Evolutionary conservation across 2,797 vertebrate species (phyloP), one percentile per base, ranked within the genome.

Genomic region (Cryptoprocta ferox): DNA sequence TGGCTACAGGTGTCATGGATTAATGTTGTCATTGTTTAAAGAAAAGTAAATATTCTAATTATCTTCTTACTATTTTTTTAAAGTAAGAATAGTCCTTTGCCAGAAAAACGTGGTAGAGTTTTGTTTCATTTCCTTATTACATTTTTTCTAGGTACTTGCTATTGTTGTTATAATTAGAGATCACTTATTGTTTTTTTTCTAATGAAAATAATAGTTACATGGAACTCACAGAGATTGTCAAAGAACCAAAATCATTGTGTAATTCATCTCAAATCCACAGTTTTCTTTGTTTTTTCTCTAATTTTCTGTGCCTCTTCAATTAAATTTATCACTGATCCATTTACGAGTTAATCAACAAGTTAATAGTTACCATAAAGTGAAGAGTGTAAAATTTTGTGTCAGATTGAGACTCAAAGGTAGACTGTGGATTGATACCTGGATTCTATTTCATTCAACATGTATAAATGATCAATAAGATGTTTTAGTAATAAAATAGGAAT

Each of bases 211-310:
- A 53, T 93, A 73, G 14, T 83, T 35, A 50, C 35, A 39, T 80
- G 21, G 66, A 83, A 48, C 79, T 78, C 92, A 79, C n/a, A 68
- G 82, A 50, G 16, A 59, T 56, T 88, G 4, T 65, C 50, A 78
- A 83, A 59, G 32, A 89, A 53, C 3, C 7, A 28, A 95, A 88
- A 35, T 92, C 68, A 94, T 50, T 10, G 21, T 89, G 73, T 50
- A 50, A 39, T 48, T 82, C 16, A 86, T 30, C 6, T 85, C 24
- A 90, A 56, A 78, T 71, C 24, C 4, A 18, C 5, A 73, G 9
- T 91, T 95, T 28, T 89, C 14, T 96, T 95, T 94, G 15, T 59
- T 93, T 66, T 92, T 82, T 66, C 39, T 73, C 30, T 89, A 65
- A 18, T 71, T 78, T n/a, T 91, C 28, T 94, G 35, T 94, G 13